Base-by-base conservation (phyloP, 2,113 vertebrate genomes). In the Thomomys bottae region DNA sequence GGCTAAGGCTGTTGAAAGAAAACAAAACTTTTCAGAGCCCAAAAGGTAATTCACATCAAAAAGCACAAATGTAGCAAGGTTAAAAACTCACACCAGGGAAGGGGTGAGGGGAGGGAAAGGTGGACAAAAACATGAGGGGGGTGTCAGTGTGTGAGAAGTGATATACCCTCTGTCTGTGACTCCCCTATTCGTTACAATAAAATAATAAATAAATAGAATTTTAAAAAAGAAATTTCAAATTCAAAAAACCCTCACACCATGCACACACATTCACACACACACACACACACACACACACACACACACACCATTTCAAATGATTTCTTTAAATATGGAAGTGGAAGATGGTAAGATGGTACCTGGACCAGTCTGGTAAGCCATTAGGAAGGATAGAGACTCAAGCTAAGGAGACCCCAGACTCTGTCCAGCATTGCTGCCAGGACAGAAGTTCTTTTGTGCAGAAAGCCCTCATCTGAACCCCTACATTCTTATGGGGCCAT, bases 31-130 rank as follows among this genome's bases (percentile, higher is more conserved):
- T 94, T 94, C 93, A 92, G 92, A 93, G 88, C 86, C 81, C 3
- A 61, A 24, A 84, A 94, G 76, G 92, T 96, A 96, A 97, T 98
- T 96, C 95, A 95, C 96, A 91, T 97, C 97, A 95, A 97, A 94
- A 96, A 92, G 80, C 49, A 93, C 84, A 94, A 92, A 9, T 87
- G 14, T 93, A 94, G 75, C 84, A 93, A 96, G 91, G 97, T 96
- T 96, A 96, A 96, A 97, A 96, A 90, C 95, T 96, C 45, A 49
- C 45, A 49, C 45, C 9, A 54, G n/a, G n/a, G n/a, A n/a, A n/a
- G n/a, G n/a, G n/a, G n/a, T n/a, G n/a, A n/a, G n/a, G n/a, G n/a
- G n/a, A n/a, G n/a, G n/a, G n/a, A n/a, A n/a, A n/a, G n/a, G n/a
- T n/a, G n/a, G n/a, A n/a, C n/a, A n/a, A n/a, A n/a, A n/a, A n/a